Conservation (phyloP, 2,888 invertebrate species). For the Salticus scenicus region DNA sequence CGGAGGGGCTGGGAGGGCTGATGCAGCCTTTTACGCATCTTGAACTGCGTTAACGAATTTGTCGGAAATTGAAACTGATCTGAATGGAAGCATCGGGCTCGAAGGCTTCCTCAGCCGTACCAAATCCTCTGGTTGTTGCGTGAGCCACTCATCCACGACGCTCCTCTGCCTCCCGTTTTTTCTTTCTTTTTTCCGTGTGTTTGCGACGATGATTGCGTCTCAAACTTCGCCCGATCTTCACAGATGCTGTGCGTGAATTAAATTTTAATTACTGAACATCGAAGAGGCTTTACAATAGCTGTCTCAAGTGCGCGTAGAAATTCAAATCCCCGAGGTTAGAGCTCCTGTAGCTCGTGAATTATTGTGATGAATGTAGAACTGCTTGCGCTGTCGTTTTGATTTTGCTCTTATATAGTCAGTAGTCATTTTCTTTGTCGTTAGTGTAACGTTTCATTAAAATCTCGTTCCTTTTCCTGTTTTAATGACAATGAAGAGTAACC, state of each 20-base stretch:
- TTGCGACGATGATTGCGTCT: conserved; percentile 4
- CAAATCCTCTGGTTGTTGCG: conserved; percentile 50
- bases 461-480: too few species aligned
- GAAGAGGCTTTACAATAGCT: background rate
- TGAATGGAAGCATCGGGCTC: conserved; percentile 57
- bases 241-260: conserved; percentile 17
- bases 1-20: background rate
- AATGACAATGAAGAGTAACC: too few species aligned
- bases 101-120: conserved; percentile 46
- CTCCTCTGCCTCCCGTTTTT: background rate
- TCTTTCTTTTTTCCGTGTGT: background rate
- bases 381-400: background rate
- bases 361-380: background rate
- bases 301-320: background rate
- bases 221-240: conserved; percentile 16
- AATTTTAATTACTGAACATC: conserved; percentile 29
- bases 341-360: background rate
- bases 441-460: too few species aligned
- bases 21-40: conserved; percentile 36
- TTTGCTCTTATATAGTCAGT: too few species aligned
- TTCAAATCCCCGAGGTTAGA: background rate
- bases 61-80: conserved; percentile 67
- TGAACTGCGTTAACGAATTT: conserved; percentile 59
- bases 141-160: background rate
- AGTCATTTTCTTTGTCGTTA: background rate